Percentiles rank a stretch among this genome's conserved stretches.
These are phyloP conservation scores for Mesorhabditis spiculigera DNA, from an alignment of 2,888 invertebrate genomes.

Conservation along the genomic window DNA sequence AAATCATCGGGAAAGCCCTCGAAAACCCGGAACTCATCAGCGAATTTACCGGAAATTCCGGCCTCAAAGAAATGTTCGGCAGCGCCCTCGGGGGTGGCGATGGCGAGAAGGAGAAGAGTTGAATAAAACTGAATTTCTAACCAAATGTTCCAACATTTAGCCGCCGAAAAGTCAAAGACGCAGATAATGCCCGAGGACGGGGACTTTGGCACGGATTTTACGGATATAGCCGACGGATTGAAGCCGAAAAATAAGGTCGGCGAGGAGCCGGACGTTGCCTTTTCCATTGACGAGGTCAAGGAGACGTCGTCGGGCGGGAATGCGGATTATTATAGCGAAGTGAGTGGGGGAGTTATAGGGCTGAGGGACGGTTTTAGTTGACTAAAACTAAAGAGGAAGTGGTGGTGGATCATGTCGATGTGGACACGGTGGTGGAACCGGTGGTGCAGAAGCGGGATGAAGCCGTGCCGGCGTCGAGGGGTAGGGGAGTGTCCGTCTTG, in stretches of 20 bases:
- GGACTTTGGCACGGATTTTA: constrained; percentile 53
- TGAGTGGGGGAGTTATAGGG: constrained; percentile 13
- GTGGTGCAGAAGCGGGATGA: constrained; percentile 6
- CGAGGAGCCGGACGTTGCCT: constrained; percentile 24
- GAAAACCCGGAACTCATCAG: constrained; percentile 54
- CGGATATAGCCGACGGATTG: constrained; percentile 37
- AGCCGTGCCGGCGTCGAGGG: not conserved
- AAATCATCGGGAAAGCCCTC: constrained; percentile 53
- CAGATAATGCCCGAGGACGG: constrained; percentile 44
- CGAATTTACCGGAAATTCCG: constrained; percentile 46
- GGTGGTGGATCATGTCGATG: constrained; percentile 19
- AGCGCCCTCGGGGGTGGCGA: constrained; percentile 38
- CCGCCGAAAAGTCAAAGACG: constrained; percentile 28
- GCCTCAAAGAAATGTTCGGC: constrained; percentile 40
- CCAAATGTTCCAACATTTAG: constrained; percentile 1
- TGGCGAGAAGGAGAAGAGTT: constrained; percentile 17
- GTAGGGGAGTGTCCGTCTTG: not conserved
- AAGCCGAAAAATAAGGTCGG: constrained; percentile 24
- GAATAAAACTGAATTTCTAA: not conserved
- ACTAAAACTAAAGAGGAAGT: constrained; percentile 24
- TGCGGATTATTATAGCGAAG: constrained; percentile 46
- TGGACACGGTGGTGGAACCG: constrained; percentile 17
- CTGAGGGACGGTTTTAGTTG: constrained; percentile 14
- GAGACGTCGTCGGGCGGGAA: constrained; percentile 15
- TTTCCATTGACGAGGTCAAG: constrained; percentile 26